Evolutionary conservation across 2,888 invertebrate genomes (phyloP).

Genomic region (Drosophila pullipes): DNA sequence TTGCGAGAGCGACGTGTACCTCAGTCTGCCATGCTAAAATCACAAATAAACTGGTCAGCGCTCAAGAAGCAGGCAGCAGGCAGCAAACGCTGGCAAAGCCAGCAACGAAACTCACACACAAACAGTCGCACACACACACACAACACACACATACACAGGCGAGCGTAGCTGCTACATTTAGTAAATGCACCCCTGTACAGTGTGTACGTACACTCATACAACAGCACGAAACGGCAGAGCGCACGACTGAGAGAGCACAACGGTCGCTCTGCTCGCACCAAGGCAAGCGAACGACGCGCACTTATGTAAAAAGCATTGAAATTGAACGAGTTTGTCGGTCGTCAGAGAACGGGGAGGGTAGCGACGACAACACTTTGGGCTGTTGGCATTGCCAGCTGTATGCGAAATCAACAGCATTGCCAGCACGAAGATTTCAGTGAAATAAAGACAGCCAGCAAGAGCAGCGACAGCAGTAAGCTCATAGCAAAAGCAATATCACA

Average conservation of each 20-base stretch:
- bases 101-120: conserved; percentile 40
- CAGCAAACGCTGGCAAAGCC: conserved; percentile 53
- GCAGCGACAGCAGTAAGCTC: conserved; percentile 32
- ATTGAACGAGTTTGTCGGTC: conserved; percentile 75
- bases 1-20: conserved; percentile 75
- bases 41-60: conserved; percentile 83
- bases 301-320: conserved; percentile 79
- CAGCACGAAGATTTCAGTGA: conserved; percentile 56
- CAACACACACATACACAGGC: conserved; percentile 19
- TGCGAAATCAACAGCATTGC: conserved; percentile 55
- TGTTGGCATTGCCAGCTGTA: conserved; percentile 57
- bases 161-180: conserved; percentile 29
- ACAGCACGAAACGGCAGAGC: conserved; percentile 14
- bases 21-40: conserved; percentile 84
- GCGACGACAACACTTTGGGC: conserved; percentile 43
- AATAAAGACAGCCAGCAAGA: conserved; percentile 57
- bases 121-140: conserved; percentile 21
- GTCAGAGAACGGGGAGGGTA: conserved; percentile 33
- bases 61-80: conserved; percentile 82
- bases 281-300: conserved; percentile 57
- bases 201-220: conserved; percentile 49
- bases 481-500: conserved; percentile 57
- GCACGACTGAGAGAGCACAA: conserved; percentile 11
- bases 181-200: conserved; percentile 76
- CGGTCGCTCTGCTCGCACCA: conserved; percentile 38